A percentile compares a stretch with the other conserved stretches of the same genome.
These are phyloP conservation scores for Scolopax bukidnonensis DNA, from an alignment of 2,797 vertebrate genomes.

Conservation along the genomic window DNA sequence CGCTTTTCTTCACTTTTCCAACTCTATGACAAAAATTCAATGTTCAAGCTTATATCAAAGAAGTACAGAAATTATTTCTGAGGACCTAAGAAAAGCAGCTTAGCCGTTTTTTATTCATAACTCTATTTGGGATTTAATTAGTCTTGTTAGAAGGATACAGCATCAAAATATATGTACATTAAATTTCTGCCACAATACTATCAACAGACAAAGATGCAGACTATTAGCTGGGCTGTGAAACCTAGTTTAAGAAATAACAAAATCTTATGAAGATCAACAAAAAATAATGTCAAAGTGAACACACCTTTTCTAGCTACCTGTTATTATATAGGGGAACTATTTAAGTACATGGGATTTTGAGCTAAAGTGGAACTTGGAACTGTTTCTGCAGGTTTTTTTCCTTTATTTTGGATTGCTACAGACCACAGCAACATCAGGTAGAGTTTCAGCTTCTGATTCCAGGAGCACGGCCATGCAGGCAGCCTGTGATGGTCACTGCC, in stretches of 20 bases:
- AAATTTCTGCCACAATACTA: background rate
- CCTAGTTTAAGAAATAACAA: background rate
- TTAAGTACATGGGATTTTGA: background rate
- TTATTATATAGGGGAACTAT: background rate
- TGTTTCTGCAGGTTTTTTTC: background rate
- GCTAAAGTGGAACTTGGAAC: background rate
- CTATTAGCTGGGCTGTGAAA: background rate
- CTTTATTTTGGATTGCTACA: background rate
- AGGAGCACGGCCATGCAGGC: background rate
- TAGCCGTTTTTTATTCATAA: background rate
- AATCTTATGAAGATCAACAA: background rate
- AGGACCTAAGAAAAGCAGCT: background rate
- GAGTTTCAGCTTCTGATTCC: background rate
- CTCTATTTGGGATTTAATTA: background rate
- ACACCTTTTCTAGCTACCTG: background rate
- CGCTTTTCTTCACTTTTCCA: background rate
- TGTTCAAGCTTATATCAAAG: background rate
- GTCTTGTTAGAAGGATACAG: background rate
- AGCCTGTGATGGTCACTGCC: fast-evolving
- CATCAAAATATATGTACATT: background rate
- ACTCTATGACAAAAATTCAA: background rate
- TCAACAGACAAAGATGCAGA: background rate
- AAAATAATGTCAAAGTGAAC: background rate
- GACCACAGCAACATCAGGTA: background rate
- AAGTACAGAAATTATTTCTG: background rate